phyloP scores from a whole-genome alignment of 64 coral and sea anemone species.

The Pocillopora damicornis region DNA sequence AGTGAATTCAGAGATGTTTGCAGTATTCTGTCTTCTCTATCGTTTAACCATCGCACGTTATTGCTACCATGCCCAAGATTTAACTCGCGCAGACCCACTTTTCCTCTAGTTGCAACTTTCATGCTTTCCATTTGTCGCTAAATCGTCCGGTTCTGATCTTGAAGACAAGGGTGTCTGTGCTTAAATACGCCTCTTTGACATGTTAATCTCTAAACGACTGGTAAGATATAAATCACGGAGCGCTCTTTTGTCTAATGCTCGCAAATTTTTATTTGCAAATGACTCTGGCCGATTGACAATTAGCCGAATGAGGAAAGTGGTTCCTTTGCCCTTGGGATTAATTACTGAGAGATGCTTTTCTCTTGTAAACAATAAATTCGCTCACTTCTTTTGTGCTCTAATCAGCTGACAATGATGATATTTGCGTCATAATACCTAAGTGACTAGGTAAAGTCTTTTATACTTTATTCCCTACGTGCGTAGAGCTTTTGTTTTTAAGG shows the following conservation, averaged over 20 bases:
- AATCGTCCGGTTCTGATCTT: background rate
- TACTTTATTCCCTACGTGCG: background rate
- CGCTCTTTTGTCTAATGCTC: background rate
- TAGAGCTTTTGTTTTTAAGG: background rate
- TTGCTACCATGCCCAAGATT: conserved; percentile 20
- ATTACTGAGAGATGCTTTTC: background rate
- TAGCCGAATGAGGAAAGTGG: background rate
- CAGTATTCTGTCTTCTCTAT: conserved; percentile 22
- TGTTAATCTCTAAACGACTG: background rate
- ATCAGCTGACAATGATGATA: background rate
- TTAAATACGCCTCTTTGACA: background rate
- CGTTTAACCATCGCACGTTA: conserved; percentile 28
- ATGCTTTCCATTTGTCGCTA: background rate
- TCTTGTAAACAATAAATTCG: conserved; percentile 8
- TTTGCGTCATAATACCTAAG: conserved; percentile 23
- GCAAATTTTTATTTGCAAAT: background rate
- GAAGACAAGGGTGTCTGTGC: background rate
- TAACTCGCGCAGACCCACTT: conserved; percentile 21
- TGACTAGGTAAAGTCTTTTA: conserved; percentile 11
- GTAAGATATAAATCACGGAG: background rate
- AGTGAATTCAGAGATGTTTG: conserved; percentile 20
- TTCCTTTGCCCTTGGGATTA: background rate
- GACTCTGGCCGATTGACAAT: background rate
- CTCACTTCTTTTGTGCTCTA: conserved; percentile 7
- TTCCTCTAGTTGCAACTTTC: background rate